Base-by-base conservation (phyloP, 2,113 vertebrate species). In the Calyptomena viridis region DNA sequence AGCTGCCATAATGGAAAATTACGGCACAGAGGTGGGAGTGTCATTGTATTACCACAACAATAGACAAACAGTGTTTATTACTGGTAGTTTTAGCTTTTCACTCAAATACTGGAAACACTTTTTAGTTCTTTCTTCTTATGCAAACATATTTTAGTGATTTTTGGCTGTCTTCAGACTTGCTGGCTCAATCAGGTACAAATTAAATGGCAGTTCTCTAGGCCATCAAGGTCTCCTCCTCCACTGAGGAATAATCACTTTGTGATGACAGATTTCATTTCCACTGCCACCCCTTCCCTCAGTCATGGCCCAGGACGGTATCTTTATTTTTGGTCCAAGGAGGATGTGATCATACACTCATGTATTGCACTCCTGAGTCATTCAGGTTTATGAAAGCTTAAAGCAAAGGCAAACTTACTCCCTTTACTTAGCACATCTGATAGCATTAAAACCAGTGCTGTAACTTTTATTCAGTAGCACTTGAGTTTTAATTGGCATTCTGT, bases 1-100 rank as follows among this genome's bases (percentile, higher is more conserved):
- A 93, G 81, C 37, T 74, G 50, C 64, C 90, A 71, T 91, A 91
- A 93, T 56, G 64, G 82, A 94, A 91, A 88, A 90, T 67, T 78
- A 89, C 91, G 94, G 87, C 67, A 86, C 22, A 74, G 79, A 83
- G 42, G 55, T 1, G 1, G 55, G 79, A 93, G 85, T 63, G 46
- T 69, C 89, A 73, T 80, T 90, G 67, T 77, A 95, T 91, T 80
- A 40, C 87, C 87, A 96, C 92, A 64, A 95, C 85, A 96, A 94
- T 86, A 92, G 93, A 94, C 75, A 95, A 95, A 95, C 67, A 82
- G 30, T 76, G 62, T 47, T 95, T 77, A 91, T 93, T 67, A 73
- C 62, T 87, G 39, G 67, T 73, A 85, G 75, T 79, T 96, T 83
- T 85, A 93, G 40, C 68, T 49, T 91, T 95, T 92, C 69, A 58